Conservation (phyloP, 2,113 vertebrate genomes). For the Diadophis punctatus region DNA sequence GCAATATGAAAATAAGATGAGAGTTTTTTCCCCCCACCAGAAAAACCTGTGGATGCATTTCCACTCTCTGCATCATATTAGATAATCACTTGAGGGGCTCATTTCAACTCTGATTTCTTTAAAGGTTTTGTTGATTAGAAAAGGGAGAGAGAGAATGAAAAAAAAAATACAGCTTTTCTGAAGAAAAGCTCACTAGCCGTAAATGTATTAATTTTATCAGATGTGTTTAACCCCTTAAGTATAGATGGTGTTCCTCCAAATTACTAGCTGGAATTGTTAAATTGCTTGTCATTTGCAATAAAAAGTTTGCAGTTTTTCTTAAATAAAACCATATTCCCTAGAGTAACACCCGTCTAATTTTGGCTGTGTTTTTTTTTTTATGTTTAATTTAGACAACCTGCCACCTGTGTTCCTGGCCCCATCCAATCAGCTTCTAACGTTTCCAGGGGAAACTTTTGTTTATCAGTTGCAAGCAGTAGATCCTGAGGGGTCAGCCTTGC, state of each 20-base stretch:
- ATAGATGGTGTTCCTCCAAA: not conserved
- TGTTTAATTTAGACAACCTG: constrained; percentile 66
- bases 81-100: not conserved
- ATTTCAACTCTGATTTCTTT: not conserved
- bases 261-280: not conserved
- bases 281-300: not conserved
- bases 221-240: not conserved
- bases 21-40: not conserved
- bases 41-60: not conserved
- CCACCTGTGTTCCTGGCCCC: constrained; percentile 73
- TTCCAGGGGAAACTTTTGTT: constrained; percentile 79
- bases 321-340: not conserved
- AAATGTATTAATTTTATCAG: not conserved
- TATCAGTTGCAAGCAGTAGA: constrained; percentile 76
- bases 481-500: constrained; percentile 76
- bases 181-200: not conserved
- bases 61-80: not conserved
- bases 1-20: not conserved
- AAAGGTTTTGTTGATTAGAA: not conserved
- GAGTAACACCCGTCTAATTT: constrained; percentile 26
- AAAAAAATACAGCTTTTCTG: not conserved
- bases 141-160: not conserved
- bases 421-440: constrained; percentile 66
- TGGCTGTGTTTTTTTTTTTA: constrained; percentile 48
- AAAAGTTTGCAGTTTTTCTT: not conserved